Evolutionary conservation across 2,888 invertebrate species (phyloP).

Genomic region (Lathronympha strigana): DNA sequence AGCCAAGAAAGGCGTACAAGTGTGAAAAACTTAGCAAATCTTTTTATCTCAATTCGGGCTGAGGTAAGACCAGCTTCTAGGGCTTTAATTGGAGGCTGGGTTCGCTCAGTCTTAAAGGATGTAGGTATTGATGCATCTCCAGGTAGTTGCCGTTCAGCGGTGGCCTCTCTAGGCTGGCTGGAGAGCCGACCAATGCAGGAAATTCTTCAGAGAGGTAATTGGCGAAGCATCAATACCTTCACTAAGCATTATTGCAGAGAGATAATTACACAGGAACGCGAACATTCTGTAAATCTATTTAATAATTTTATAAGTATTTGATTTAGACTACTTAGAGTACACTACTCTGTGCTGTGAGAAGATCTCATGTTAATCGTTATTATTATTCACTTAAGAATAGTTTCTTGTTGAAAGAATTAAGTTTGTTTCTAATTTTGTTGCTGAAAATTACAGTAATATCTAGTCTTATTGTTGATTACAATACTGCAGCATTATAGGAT

Average conservation of each 20-base stretch:
- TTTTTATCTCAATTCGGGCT: conserved; percentile 2
- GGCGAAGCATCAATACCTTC: conserved; percentile 5
- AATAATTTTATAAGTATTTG: not conserved
- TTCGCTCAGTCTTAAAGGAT: not conserved
- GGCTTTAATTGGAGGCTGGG: conserved; percentile 11
- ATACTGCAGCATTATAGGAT: too few relatives aligned
- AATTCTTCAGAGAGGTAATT: conserved; percentile 10
- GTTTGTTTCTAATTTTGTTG: too few relatives aligned
- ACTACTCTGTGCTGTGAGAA: too few relatives aligned
- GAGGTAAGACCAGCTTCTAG: not conserved
- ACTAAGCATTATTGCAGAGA: conserved; percentile 17
- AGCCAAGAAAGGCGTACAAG: not conserved
- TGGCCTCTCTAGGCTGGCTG: conserved; percentile 12
- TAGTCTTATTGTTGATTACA: too few relatives aligned
- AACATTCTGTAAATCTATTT: not conserved
- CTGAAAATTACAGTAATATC: too few relatives aligned
- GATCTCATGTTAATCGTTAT: too few relatives aligned
- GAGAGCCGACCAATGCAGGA: conserved; percentile 4
- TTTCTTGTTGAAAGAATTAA: too few relatives aligned
- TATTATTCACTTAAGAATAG: too few relatives aligned
- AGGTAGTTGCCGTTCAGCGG: conserved; percentile 16
- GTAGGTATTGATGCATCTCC: conserved; percentile 6
- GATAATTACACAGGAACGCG: conserved; percentile 14
- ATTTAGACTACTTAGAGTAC: too few relatives aligned
- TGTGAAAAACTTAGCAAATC: not conserved